Percentiles rank a stretch among this genome's conserved stretches.
Conservation (phyloP, 2,888 invertebrate genomes). For the Eurytoma adleriae region DNA sequence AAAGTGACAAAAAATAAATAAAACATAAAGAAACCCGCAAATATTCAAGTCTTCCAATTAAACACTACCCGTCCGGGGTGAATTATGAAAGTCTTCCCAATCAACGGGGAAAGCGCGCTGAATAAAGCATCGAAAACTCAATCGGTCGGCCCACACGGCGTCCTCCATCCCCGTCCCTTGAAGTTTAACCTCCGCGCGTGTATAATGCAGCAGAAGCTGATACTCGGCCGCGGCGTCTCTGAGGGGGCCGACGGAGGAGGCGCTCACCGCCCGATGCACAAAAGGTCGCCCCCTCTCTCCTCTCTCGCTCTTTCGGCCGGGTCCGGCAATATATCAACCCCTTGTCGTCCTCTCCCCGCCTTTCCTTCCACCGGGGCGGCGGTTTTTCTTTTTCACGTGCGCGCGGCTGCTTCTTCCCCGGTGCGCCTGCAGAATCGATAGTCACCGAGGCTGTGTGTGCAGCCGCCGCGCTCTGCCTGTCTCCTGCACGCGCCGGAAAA, state of each 20-base stretch:
- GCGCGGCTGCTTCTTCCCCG: slow-evolving; percentile 11
- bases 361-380: slow-evolving; percentile 22
- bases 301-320: slow-evolving; percentile 31
- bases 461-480: slow-evolving; percentile 40
- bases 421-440: slow-evolving; percentile 47
- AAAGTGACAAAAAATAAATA: too few species aligned
- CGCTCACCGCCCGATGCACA: neutral
- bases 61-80: neutral
- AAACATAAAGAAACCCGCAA: neutral
- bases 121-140: slow-evolving; percentile 38
- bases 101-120: neutral
- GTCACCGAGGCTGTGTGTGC: slow-evolving; percentile 48
- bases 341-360: slow-evolving; percentile 68
- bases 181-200: neutral
- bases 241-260: slow-evolving; percentile 24
- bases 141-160: slow-evolving; percentile 1
- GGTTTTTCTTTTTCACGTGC: neutral
- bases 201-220: slow-evolving; percentile 14
- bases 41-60: neutral
- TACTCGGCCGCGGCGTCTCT: slow-evolving; percentile 5
- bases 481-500: slow-evolving; percentile 12
- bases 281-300: too few species aligned
- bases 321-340: slow-evolving; percentile 73
- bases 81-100: slow-evolving; percentile 26
- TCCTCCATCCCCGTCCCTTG: neutral